phyloP scores from a whole-genome alignment of 2,888 invertebrate genomes.

The Zygothrica quintamaculata region DNA sequence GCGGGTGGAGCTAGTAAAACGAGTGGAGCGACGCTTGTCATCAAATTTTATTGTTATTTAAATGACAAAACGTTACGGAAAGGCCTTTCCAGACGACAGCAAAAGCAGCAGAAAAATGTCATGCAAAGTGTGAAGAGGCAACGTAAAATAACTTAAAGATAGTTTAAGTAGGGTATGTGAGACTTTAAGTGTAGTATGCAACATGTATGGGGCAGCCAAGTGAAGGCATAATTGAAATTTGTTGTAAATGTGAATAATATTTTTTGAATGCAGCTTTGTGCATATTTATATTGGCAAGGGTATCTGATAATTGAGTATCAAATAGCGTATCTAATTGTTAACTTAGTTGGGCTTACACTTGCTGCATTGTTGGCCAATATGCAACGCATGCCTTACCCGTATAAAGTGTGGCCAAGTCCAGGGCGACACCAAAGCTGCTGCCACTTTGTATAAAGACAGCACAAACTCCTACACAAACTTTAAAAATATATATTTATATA shows the following conservation, averaged over 20 bases:
- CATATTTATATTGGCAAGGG: too few relatives aligned
- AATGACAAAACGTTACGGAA: slow-evolving; percentile 66
- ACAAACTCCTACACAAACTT: not conserved
- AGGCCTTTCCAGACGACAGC: slow-evolving; percentile 17
- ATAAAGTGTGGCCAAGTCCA: slow-evolving; percentile 71
- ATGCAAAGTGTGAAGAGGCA: slow-evolving; percentile 51
- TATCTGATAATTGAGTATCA: not conserved
- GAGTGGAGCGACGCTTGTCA: slow-evolving; percentile 63
- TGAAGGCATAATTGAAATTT: too few relatives aligned
- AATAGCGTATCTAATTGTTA: slow-evolving; percentile 16
- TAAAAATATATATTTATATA: too few relatives aligned
- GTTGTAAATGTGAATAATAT: too few relatives aligned
- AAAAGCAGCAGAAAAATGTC: slow-evolving; percentile 56
- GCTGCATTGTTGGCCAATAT: slow-evolving; percentile 71
- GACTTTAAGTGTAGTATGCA: too few relatives aligned
- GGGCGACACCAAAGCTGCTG: slow-evolving; percentile 43
- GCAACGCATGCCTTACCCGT: slow-evolving; percentile 76
- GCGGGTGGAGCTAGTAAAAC: slow-evolving; percentile 12
- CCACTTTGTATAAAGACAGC: slow-evolving; percentile 57
- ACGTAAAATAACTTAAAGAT: too few relatives aligned
- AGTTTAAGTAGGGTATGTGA: too few relatives aligned
- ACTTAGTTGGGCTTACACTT: slow-evolving; percentile 23
- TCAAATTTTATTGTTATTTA: slow-evolving; percentile 84
- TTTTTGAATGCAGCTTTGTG: too few relatives aligned
- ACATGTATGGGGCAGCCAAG: too few relatives aligned